Conservation (phyloP, 2,888 invertebrate species). For the Pollenia labialis region DNA sequence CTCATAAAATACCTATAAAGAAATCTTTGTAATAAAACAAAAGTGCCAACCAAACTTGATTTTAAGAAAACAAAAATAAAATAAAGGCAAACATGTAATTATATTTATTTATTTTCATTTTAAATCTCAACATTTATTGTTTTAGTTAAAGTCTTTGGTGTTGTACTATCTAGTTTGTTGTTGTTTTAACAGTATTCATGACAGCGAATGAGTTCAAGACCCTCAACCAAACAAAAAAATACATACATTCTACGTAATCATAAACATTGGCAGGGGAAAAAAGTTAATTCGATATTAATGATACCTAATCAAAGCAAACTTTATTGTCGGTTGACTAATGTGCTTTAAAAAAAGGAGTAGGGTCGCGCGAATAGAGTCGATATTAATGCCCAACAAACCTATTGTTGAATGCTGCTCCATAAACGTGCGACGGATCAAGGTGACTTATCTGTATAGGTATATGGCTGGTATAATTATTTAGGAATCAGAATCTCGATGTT, state of each 20-base stretch:
- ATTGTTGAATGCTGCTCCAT: no score
- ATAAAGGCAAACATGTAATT: not conserved
- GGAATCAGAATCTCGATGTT: no score
- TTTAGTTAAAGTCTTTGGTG: not conserved
- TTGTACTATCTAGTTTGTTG: not conserved
- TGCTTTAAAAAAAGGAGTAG: no score
- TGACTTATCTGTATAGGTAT: no score
- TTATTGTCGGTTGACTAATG: no score
- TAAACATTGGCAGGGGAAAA: not conserved
- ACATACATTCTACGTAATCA: not conserved
- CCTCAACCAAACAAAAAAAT: constrained; percentile 13
- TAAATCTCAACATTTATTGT: constrained; percentile 4
- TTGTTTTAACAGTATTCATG: constrained; percentile 25
- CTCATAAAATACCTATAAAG: not conserved
- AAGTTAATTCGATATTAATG: not conserved
- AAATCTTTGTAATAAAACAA: constrained; percentile 6
- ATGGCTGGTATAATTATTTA: no score
- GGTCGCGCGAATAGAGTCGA: no score
- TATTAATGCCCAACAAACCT: no score
- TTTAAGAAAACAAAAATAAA: not conserved
- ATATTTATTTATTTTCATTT: not conserved
- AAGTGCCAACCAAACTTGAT: not conserved
- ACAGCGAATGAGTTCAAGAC: constrained; percentile 44
- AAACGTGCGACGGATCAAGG: no score
- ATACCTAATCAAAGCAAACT: no score